phyloP scores from a whole-genome alignment of 2,113 vertebrate genomes.

The Clarias magur region DNA sequence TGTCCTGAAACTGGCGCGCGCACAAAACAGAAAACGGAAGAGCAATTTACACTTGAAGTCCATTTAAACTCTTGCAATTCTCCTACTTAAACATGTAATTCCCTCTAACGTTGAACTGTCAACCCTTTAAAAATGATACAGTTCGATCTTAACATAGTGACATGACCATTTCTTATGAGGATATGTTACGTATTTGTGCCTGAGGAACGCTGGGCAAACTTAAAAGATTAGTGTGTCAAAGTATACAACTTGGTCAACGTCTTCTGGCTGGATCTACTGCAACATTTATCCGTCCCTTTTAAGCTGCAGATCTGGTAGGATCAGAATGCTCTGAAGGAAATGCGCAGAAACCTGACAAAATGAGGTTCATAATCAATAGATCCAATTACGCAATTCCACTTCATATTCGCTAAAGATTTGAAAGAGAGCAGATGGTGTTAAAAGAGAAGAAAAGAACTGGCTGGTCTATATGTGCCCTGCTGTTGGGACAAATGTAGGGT shows the following conservation, averaged over 20 bases:
- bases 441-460: conserved; percentile 6
- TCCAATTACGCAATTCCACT: background rate
- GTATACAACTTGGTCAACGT: background rate
- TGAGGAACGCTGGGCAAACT: background rate
- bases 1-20: background rate
- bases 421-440: conserved; percentile 8
- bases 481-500: background rate
- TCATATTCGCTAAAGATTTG: background rate
- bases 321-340: background rate
- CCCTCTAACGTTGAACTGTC: background rate
- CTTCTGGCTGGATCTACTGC: conserved; percentile 4
- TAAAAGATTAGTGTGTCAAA: background rate
- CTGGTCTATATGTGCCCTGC: conserved; percentile 26
- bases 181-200: background rate
- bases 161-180: background rate
- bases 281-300: background rate
- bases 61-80: conserved; percentile 2
- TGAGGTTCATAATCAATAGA: background rate
- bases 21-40: background rate
- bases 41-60: conserved; percentile 1
- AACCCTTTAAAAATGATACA: background rate
- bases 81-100: conserved; percentile 4
- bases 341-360: background rate
- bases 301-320: background rate
- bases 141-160: background rate